These are phyloP conservation scores for Brachionus asplanchnoidis DNA, from an alignment of 1,140 invertebrate genomes.

Conservation along the genomic window DNA sequence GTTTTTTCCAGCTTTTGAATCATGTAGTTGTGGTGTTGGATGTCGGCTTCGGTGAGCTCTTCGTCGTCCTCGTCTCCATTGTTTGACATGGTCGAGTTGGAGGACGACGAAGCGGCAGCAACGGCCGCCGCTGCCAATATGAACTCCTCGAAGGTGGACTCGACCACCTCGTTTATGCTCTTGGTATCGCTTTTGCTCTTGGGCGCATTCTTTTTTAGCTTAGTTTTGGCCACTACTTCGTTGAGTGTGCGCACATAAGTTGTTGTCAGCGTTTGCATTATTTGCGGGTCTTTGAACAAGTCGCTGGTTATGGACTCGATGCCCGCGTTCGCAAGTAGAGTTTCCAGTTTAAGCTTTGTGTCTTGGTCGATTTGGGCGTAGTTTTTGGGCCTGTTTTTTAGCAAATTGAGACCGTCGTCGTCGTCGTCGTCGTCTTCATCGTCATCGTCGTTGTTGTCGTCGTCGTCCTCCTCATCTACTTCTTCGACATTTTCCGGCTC, in stretches of 20 bases:
- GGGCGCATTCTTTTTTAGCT: not conserved
- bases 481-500: not conserved
- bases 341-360: slow-evolving; percentile 6
- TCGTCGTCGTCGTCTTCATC: slow-evolving; percentile 7
- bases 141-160: slow-evolving; percentile 29
- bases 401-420: slow-evolving; percentile 1
- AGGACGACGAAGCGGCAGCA: not conserved
- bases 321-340: slow-evolving; percentile 5
- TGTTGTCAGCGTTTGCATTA: slow-evolving; percentile 36
- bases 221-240: slow-evolving; percentile 34
- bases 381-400: not conserved
- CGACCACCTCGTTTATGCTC: slow-evolving; percentile 4
- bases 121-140: slow-evolving; percentile 24
- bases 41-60: not conserved
- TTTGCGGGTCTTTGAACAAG: slow-evolving; percentile 37
- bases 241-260: slow-evolving; percentile 37
- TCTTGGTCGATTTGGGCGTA: slow-evolving; percentile 32
- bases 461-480: not conserved
- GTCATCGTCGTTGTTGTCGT: not conserved
- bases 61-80: not conserved
- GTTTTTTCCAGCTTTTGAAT: not conserved
- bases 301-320: slow-evolving; percentile 33
- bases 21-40: slow-evolving; percentile 1
- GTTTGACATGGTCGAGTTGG: not conserved
- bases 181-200: not conserved